Base-by-base conservation (phyloP, 1,140 invertebrate genomes). In the Tigriopus japonicus region DNA sequence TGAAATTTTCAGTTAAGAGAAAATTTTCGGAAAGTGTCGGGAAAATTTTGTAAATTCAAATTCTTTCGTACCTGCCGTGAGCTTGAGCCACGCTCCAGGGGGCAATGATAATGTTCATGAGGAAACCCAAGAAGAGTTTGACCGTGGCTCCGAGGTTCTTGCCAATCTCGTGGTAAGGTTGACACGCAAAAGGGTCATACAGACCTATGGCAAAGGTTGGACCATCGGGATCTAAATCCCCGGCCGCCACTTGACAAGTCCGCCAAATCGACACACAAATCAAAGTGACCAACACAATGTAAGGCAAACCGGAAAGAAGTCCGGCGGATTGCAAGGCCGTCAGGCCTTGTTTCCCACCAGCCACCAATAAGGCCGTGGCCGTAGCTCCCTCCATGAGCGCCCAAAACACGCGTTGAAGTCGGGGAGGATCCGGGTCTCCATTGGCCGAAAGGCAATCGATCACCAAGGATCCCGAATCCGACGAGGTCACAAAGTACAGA, bases 401-500 rank as follows among this genome's bases (percentile, higher is more conserved):
- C 59, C 59, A 61, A 17, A 35, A 35, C 13, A 61, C 43, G 14
- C 59, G 45, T 54, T 61, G 59, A 28, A 61, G 19, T 17, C 19
- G 23, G 1, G 59, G 59, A 1, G 59, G 59, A 15, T 61, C 59
- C 3, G 59, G 59, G 52, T 61, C 23, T 6, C 59, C 59, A 55
- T 61, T 61, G 19, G 59, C 45, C 3, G 49, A 24, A 5, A 61
- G 49, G 21, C 59, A 61, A 24, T 61, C 59, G 24, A 61, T 61
- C 13, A 61, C 59, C 28, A 61, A 42, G 13, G 59, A 61, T 56
- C 59, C 59, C 12, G 59, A 61, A 51, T 61, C 59, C 23, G 24
- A 56, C 19, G 59, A 61, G 15, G 59, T 61, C 59, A 61, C 59
- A 55, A 61, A 61, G 28, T 61, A 61, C 3, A 61, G 51, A 10